Evolutionary conservation across 1,140 invertebrate species (phyloP), one percentile per base, ranked within the genome.

Genomic region (Drosophila micromelanica): DNA sequence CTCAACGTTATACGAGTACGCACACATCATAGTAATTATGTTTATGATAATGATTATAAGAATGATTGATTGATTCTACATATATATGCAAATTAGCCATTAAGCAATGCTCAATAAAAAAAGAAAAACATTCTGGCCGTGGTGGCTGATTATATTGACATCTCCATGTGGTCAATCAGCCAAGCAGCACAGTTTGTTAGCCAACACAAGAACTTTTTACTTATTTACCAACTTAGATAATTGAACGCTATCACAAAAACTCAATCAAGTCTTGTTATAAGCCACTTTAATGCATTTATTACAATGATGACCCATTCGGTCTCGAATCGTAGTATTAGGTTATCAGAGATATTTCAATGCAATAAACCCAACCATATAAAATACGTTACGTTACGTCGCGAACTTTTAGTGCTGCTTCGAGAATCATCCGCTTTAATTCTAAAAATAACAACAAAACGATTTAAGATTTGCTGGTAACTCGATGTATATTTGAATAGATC

Each of bases 91-190:
- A 23, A 48, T 55, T 56, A 56, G 61, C 17, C 61, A 13, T 49
- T 56, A 71, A 71, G 68, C 68, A 30, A 35, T 60, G 70, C 70
- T 67, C 70, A 73, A 68, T 73, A 67, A 67, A 70, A 43, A 40
- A 5, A n/a, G n/a, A n/a, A 40, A 5, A 40, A 40, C 15, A 5
- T 27, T 0, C n/a, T 6, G 13, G 13, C 40, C 7, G n/a, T 17
- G 15, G 20, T 11, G 15, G 17, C 20, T 23, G 9, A 7, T 35
- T 35, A 45, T 17, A 46, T 23, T 27, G n/a, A 45, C 7, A 12
- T 17, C 8, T 23, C 7, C 6, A 13, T 17, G 43, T 27, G 4
- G 20, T n/a, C n/a, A 30, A 12, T 12, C n/a, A 11, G 8, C 43
- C 2, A 43, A 20, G 5, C 13, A 30, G 13, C 11, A 9, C 7